Evolutionary conservation across 1,140 invertebrate genomes (phyloP).

Genomic region (Aphidius ervi): DNA sequence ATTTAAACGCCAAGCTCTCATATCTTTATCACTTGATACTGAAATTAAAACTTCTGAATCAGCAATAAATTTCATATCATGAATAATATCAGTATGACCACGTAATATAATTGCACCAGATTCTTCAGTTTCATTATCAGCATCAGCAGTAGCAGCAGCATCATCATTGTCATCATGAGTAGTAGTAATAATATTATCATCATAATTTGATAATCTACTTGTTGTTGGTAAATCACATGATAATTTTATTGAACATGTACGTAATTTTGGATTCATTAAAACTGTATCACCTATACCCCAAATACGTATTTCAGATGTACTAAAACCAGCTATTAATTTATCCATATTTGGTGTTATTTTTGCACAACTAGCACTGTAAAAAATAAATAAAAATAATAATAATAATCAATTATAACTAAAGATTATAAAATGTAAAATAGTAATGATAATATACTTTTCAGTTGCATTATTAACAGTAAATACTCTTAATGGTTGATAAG

Average conservation of each 20-base stretch:
- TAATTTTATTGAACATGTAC: constrained; percentile 34
- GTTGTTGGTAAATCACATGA: constrained; percentile 35
- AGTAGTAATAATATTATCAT: constrained; percentile 18
- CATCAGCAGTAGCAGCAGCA: constrained; percentile 10
- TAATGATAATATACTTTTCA: constrained; percentile 49
- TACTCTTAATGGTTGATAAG: constrained; percentile 57
- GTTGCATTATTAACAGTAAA: constrained; percentile 60
- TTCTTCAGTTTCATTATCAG: constrained; percentile 39
- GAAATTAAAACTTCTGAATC: constrained; percentile 64
- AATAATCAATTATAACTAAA: not conserved
- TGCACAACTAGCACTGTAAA: constrained; percentile 56
- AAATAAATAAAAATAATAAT: constrained; percentile 13
- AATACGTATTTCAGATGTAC: constrained; percentile 59
- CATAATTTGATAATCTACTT: constrained; percentile 24
- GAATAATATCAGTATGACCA: constrained; percentile 71
- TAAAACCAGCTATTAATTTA: constrained; percentile 58
- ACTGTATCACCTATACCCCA: constrained; percentile 62
- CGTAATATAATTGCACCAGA: constrained; percentile 59
- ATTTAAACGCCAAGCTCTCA: constrained; percentile 67
- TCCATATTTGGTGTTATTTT: constrained; percentile 58
- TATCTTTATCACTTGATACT: constrained; percentile 72
- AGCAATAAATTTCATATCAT: constrained; percentile 64
- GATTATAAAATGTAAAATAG: constrained; percentile 27
- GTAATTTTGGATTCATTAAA: constrained; percentile 43
- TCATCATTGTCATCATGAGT: constrained; percentile 21